Base-by-base conservation (phyloP, 2,888 invertebrate species). In the Drosophila aldrichi region DNA sequence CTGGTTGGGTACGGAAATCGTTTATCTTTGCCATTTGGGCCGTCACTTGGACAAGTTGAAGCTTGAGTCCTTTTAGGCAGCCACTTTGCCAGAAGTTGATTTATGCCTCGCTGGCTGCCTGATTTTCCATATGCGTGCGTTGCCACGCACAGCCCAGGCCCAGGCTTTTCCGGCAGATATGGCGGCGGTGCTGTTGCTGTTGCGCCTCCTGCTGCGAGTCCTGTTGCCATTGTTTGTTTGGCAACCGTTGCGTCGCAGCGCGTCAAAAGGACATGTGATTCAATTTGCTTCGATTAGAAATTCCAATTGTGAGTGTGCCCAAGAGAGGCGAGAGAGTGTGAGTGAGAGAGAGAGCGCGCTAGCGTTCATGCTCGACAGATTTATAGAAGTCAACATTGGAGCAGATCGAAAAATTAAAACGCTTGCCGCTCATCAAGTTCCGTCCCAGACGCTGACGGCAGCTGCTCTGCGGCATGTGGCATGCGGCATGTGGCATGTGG, bases 241-340 rank as follows among this genome's bases (percentile, higher is more conserved):
- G 52, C 18, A 48, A 52, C 55, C 58, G 56, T 68, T 40, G 74
- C 67, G 78, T 36, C 70, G 63, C 75, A 70, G 64, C 74, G 82
- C 77, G 78, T 82, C 86, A 66, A 57, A 74, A 70, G 80, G 81
- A 81, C 80, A 84, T 88, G 85, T 85, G 82, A 88, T 86, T 86
- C 89, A 86, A 89, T 86, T 89, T 86, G 77, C 72, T 86, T 86
- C 88, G 89, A 86, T 86, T 89, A 86, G 88, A 82, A 88, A 89
- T 84, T 75, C 82, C 88, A 77, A 82, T 76, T 77, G 82, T 73
- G 40, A 73, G 57, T 48, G 36, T 61, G 51, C 43, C 22, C 38
- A 25, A 3, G n/a, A 25, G 54, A 10, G 22, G 43, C 3, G 16
- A 29, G 8, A 29, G 29, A 29, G 29, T 7, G 29, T 7, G 29